Evolutionary conservation across 2,888 invertebrate genomes (phyloP).

Genomic region (Dryobotodes eremita): DNA sequence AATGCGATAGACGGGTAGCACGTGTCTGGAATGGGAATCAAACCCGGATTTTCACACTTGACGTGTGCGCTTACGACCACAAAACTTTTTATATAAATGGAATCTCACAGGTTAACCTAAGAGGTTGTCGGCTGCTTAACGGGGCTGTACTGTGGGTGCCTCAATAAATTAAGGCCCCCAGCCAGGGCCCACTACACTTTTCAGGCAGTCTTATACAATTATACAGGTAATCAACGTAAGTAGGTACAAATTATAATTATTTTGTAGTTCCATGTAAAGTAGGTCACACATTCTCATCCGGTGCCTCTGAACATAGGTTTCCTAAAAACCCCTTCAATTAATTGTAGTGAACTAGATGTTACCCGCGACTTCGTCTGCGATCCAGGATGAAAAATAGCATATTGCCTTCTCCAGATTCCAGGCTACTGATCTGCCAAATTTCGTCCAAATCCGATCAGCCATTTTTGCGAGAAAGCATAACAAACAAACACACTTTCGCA

Average conservation of each 20-base stretch:
- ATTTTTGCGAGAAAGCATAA: not conserved
- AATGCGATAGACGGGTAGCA: not conserved
- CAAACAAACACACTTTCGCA: not conserved
- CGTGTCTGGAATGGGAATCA: conserved; percentile 33
- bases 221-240: no score
- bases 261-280: not conserved
- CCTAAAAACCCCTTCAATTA: not conserved
- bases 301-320: not conserved
- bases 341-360: not conserved
- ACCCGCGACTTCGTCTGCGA: not conserved
- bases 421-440: no score
- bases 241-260: not conserved
- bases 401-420: not conserved
- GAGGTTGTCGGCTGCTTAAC: no score
- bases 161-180: no score
- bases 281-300: not conserved
- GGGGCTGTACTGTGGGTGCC: no score
- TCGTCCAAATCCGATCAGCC: not conserved
- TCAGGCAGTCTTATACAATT: no score
- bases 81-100: no score
- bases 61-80: not conserved
- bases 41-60: conserved; percentile 21
- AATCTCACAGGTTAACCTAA: no score
- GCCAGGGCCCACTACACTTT: no score
- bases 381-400: not conserved